Percentiles rank a stretch among this genome's conserved stretches.
Evolutionary conservation across 2,113 vertebrate species (phyloP).

Genomic region (Gymnorhina tibicen): DNA sequence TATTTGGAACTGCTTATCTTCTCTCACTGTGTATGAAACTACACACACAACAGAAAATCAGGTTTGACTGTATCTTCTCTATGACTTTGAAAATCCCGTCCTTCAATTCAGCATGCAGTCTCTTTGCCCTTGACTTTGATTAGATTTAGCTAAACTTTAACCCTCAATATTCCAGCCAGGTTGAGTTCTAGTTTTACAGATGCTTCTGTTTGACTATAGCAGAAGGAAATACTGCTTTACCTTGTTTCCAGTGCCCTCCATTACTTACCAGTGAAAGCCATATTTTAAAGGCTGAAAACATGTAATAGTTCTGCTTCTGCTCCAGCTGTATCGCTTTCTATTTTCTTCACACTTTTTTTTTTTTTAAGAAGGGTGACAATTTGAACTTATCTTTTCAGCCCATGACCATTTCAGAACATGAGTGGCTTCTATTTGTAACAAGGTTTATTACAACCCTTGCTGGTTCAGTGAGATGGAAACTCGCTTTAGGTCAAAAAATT

Average conservation of each 20-base stretch:
- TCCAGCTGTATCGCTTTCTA: background rate
- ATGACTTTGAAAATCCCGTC: background rate
- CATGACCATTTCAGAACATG: background rate
- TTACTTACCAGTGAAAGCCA: background rate
- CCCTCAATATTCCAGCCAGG: background rate
- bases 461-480: background rate
- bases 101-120: background rate
- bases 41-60: background rate
- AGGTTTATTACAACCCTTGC: background rate
- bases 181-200: background rate
- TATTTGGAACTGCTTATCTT: background rate
- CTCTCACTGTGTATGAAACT: background rate
- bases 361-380: background rate
- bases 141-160: background rate
- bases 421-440: background rate
- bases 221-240: background rate
- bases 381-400: background rate
- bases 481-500: background rate
- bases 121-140: background rate
- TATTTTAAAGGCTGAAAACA: background rate
- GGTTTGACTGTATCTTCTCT: background rate
- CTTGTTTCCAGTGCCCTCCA: background rate
- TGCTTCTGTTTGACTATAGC: background rate
- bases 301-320: background rate
- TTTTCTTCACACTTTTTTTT: background rate